Conservation (phyloP, 2,888 invertebrate genomes). For the Torymus texanus region DNA sequence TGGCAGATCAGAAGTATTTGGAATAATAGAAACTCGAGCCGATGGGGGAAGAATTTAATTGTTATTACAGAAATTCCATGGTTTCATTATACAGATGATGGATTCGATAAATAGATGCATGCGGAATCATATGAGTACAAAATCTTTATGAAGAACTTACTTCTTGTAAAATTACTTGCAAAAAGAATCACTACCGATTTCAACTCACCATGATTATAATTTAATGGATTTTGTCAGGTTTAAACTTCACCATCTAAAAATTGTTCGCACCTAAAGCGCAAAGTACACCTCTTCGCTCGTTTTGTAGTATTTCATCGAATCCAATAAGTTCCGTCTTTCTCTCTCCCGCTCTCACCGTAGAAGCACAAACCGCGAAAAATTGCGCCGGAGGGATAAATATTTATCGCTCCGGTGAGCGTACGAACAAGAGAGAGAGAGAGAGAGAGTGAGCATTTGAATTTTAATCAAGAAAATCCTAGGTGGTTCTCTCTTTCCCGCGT, state of each 20-base stretch:
- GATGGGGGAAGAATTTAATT: too few species aligned
- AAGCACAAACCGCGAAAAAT: not conserved
- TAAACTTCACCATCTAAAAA: not conserved
- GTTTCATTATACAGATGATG: too few species aligned
- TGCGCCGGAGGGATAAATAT: constrained; percentile 23
- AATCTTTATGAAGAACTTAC: too few species aligned
- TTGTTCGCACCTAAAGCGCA: not conserved
- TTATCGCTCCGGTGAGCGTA: constrained; percentile 11
- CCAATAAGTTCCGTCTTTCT: constrained; percentile 15
- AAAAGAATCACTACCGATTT: too few species aligned
- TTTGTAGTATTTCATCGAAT: constrained; percentile 32
- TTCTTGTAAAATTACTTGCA: too few species aligned
- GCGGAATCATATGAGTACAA: too few species aligned
- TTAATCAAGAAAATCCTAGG: constrained; percentile 28
- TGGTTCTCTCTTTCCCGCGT: not conserved
- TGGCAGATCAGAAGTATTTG: too few species aligned
- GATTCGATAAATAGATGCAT: too few species aligned
- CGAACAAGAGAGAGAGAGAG: too few species aligned
- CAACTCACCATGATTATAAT: too few species aligned
- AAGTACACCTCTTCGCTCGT: not conserved
- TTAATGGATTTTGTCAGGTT: not conserved
- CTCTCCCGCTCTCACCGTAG: not conserved
- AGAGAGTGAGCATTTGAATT: constrained; percentile 22
- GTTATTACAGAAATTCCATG: too few species aligned
- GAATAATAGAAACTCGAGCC: too few species aligned